These are phyloP conservation scores for Tanypteryx hageni DNA, from an alignment of 2,888 invertebrate genomes.

Conservation along the genomic window DNA sequence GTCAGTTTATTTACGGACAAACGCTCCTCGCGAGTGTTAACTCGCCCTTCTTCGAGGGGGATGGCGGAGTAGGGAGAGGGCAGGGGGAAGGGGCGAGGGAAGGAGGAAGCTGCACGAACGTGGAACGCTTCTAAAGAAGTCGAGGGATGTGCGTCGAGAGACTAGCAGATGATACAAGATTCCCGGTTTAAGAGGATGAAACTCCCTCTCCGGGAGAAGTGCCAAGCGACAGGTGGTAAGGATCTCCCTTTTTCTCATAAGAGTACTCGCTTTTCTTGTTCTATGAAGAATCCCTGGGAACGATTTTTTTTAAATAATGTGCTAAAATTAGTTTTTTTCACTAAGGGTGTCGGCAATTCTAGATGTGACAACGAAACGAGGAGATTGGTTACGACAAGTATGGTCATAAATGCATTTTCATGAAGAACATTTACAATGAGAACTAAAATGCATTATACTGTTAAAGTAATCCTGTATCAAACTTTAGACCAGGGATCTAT, in stretches of 20 bases:
- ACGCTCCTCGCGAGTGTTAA: constrained; percentile 10
- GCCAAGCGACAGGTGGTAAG: constrained; percentile 25
- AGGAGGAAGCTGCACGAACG: background rate
- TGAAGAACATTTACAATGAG: no score
- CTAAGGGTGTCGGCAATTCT: no score
- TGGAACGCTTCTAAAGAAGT: background rate
- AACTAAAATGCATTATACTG: no score
- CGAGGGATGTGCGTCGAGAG: background rate
- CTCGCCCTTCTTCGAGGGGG: background rate
- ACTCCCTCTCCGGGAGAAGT: background rate
- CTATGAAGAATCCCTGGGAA: background rate
- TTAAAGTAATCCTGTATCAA: no score
- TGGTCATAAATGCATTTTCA: no score
- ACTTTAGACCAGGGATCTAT: no score
- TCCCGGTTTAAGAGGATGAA: no score
- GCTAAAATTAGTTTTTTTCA: no score
- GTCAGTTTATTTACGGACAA: constrained; percentile 32
- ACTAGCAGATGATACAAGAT: background rate
- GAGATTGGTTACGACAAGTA: no score
- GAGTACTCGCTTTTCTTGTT: background rate
- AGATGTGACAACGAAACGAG: no score
- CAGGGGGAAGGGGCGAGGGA: background rate
- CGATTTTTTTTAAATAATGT: no score
- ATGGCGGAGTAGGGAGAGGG: no score
- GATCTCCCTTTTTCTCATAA: background rate